phyloP scores from a whole-genome alignment of 2,888 invertebrate species.

The Atethmia centrago region DNA sequence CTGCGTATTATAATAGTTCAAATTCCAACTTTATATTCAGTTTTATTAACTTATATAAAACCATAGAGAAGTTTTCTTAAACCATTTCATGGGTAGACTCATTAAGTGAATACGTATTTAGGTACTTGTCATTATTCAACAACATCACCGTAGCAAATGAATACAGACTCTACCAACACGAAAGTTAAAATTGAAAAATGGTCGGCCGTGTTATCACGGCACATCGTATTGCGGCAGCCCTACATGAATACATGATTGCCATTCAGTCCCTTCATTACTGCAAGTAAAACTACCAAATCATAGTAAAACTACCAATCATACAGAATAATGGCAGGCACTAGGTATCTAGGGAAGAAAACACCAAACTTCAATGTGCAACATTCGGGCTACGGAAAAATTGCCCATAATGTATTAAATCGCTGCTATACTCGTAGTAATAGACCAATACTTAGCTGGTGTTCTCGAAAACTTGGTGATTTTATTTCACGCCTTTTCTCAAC shows the following conservation, averaged over 20 bases:
- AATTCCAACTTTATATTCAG: slow-evolving; percentile 45
- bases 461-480: not conserved
- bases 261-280: not conserved
- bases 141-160: not conserved
- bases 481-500: too few species aligned
- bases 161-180: not conserved
- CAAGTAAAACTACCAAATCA: not conserved
- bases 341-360: not conserved
- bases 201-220: not conserved
- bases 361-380: not conserved
- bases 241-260: not conserved
- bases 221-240: not conserved
- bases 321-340: not conserved
- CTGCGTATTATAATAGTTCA: slow-evolving; percentile 50
- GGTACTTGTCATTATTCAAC: slow-evolving; percentile 3
- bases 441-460: not conserved
- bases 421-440: not conserved
- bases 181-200: not conserved
- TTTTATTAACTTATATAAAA: slow-evolving; percentile 12
- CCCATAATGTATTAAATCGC: slow-evolving; percentile 1
- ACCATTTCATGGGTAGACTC: not conserved
- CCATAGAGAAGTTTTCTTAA: slow-evolving; percentile 5
- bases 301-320: not conserved
- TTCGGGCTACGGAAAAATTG: not conserved
- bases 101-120: not conserved